Conservation (phyloP, 2,113 vertebrate genomes). For the Channa argus region DNA sequence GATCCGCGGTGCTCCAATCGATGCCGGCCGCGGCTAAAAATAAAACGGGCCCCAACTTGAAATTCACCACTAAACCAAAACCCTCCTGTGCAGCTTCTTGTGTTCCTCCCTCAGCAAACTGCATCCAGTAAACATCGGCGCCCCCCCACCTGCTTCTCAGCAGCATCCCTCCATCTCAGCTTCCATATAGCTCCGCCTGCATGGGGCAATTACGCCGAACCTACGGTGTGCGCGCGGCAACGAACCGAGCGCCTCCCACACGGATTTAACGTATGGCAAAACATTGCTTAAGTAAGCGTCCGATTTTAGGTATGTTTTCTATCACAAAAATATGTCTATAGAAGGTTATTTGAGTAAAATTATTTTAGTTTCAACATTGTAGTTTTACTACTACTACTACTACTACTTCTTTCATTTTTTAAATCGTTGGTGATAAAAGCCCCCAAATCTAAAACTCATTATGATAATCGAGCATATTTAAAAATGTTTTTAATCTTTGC, state of each 20-base stretch:
- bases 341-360: no score
- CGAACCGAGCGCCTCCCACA: slow-evolving; percentile 22
- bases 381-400: no score
- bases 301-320: neutral
- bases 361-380: no score
- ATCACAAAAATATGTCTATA: neutral
- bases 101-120: neutral
- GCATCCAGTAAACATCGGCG: slow-evolving; percentile 52
- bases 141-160: slow-evolving; percentile 77
- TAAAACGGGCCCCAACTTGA: neutral
- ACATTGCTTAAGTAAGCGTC: no score
- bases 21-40: neutral
- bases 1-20: neutral
- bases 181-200: slow-evolving; percentile 72
- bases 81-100: neutral
- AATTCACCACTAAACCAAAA: neutral
- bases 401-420: no score
- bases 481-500: slow-evolving; percentile 10
- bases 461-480: neutral
- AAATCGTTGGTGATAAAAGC: no score
- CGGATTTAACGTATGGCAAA: no score
- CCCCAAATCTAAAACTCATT: no score
- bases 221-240: slow-evolving; percentile 35
- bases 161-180: slow-evolving; percentile 67
- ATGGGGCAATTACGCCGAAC: slow-evolving; percentile 49